These are phyloP conservation scores for Hyaena hyaena DNA, from an alignment of 2,113 vertebrate genomes.

Conservation along the genomic window DNA sequence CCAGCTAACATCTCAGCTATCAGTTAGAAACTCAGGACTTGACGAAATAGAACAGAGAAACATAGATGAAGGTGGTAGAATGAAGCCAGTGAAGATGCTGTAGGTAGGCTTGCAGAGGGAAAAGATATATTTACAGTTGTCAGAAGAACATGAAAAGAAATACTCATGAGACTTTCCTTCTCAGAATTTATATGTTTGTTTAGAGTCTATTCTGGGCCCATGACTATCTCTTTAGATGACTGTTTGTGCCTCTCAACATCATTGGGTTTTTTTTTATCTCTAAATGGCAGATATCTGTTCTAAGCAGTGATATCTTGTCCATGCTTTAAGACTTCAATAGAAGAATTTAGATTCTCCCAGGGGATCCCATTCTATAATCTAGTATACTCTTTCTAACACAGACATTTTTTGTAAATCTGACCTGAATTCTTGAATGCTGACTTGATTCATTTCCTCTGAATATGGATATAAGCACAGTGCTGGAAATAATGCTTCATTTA, in stretches of 20 bases:
- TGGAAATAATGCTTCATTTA: background rate
- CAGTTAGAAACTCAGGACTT: background rate
- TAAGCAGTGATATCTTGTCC: background rate
- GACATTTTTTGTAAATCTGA: background rate
- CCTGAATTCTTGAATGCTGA: background rate
- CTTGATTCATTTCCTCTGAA: slow-evolving; percentile 26
- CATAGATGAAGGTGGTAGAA: background rate
- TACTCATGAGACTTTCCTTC: background rate
- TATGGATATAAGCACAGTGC: background rate
- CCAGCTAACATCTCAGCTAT: background rate
- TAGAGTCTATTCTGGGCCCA: background rate
- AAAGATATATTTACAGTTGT: background rate
- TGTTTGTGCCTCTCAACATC: background rate
- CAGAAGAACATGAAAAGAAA: background rate
- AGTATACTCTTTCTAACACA: background rate
- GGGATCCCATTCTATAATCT: background rate
- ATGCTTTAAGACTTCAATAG: background rate
- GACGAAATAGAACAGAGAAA: background rate
- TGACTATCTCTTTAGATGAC: background rate
- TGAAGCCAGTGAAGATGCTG: too few species aligned
- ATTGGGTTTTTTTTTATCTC: background rate
- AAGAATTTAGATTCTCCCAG: background rate
- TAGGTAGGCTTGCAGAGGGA: background rate
- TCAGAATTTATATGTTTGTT: background rate
- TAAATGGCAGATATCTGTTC: background rate